Evolutionary conservation across 2,797 vertebrate species (phyloP).

Genomic region (Sarcophilus harrisii): DNA sequence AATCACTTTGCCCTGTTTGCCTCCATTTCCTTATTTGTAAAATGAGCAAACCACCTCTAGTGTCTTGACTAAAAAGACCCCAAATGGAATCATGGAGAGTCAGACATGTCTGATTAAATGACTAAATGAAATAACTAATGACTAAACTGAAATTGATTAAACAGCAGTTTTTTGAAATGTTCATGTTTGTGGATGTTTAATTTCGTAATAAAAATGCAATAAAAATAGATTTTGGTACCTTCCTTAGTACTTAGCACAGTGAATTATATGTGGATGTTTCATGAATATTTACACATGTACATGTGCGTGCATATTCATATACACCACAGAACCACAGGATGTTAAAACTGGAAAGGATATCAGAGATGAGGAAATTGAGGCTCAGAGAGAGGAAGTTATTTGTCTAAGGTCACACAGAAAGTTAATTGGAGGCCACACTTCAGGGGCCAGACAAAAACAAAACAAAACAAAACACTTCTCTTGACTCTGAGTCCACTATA

Average conservation of each 20-base stretch:
- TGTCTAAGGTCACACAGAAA: not conserved
- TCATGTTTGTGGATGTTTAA: not conserved
- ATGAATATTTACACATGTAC: not conserved
- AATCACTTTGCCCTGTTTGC: not conserved
- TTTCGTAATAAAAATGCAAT: not conserved
- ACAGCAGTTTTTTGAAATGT: not conserved
- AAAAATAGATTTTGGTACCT: not conserved
- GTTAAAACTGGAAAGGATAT: not conserved
- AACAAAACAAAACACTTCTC: not conserved
- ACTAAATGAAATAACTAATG: too few relatives aligned
- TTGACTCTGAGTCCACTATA: not conserved
- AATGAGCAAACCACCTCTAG: not conserved
- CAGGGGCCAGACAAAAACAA: not conserved
- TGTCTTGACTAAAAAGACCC: not conserved
- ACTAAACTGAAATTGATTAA: not conserved
- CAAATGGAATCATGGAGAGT: not conserved
- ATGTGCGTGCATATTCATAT: not conserved
- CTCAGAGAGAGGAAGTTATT: not conserved
- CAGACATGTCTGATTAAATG: not conserved
- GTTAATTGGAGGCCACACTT: not conserved
- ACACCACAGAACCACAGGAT: not conserved
- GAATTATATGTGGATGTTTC: not conserved
- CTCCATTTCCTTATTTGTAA: not conserved
- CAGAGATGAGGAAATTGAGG: slow-evolving; percentile 2
- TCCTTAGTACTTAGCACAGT: not conserved